Conservation (phyloP, 2,888 invertebrate species). For the Mongoloraphidia duomilia region DNA sequence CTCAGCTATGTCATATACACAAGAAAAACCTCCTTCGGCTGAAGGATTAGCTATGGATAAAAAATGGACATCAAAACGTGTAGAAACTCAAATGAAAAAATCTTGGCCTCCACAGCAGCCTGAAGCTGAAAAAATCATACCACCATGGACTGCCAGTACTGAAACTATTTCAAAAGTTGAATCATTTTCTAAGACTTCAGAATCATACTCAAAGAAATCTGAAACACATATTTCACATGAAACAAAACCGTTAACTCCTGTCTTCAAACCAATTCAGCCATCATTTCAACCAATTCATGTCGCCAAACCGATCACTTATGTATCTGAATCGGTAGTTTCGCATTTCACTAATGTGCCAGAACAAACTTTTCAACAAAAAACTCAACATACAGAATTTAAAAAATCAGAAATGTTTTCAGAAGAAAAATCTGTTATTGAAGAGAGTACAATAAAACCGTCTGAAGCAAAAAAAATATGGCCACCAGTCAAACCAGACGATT, state of each 20-base stretch:
- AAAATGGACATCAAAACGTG: slow-evolving; percentile 37
- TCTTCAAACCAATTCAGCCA: slow-evolving; percentile 13
- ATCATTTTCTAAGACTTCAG: neutral
- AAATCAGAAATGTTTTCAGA: slow-evolving; percentile 16
- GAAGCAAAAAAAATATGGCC: slow-evolving; percentile 35
- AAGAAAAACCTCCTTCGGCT: slow-evolving; percentile 32
- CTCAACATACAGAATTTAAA: slow-evolving; percentile 2
- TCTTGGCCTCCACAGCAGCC: slow-evolving; percentile 34
- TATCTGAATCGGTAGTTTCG: slow-evolving; percentile 29
- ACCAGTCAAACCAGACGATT: slow-evolving; percentile 22
- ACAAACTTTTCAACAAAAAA: slow-evolving; percentile 11
- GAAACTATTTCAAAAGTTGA: slow-evolving; percentile 2
- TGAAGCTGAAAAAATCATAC: slow-evolving; percentile 19
- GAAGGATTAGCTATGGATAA: slow-evolving; percentile 40
- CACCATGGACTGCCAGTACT: slow-evolving; percentile 23
- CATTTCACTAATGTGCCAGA: slow-evolving; percentile 27
- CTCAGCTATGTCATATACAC: slow-evolving; percentile 7
- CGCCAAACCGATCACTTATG: slow-evolving; percentile 17
- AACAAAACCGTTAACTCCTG: neutral
- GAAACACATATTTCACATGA: slow-evolving; percentile 4
- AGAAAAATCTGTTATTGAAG: slow-evolving; percentile 28
- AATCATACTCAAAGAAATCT: slow-evolving; percentile 1
- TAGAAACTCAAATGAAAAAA: slow-evolving; percentile 30
- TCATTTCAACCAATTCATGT: slow-evolving; percentile 20
- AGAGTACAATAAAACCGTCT: slow-evolving; percentile 30